Conservation (phyloP, 2,113 vertebrate genomes). For the Corvus moneduloides region DNA sequence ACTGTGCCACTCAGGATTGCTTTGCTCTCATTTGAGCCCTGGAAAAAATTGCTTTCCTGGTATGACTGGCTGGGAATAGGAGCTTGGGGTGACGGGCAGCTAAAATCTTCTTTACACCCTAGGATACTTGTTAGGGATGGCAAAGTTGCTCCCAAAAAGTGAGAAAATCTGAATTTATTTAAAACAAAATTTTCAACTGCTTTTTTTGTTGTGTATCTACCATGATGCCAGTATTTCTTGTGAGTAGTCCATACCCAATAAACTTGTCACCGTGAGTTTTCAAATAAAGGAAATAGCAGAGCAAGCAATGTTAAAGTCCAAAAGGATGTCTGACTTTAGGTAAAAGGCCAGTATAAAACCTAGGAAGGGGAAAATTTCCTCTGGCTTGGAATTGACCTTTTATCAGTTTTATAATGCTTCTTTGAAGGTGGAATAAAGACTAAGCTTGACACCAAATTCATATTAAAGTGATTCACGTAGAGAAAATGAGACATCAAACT, state of each 20-base stretch:
- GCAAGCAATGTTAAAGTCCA: background rate
- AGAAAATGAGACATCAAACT: background rate
- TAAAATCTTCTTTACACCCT: background rate
- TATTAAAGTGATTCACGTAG: background rate
- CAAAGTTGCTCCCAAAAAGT: background rate
- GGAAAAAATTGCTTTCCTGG: background rate
- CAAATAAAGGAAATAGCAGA: background rate
- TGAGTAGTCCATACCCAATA: background rate
- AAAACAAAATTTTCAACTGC: background rate
- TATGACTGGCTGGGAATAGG: background rate
- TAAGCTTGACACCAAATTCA: background rate
- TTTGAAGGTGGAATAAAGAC: background rate
- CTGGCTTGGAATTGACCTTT: background rate
- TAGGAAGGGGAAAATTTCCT: background rate
- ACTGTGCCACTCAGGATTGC: background rate
- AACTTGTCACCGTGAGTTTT: background rate
- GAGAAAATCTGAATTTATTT: background rate
- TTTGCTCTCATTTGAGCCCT: background rate
- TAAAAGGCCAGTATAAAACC: background rate
- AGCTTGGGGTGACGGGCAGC: background rate
- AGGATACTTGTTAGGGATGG: background rate
- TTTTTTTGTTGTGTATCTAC: background rate
- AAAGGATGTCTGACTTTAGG: background rate
- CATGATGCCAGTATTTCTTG: background rate
- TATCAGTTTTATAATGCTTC: background rate